A percentile compares a stretch with the other conserved stretches of the same genome.
phyloP scores from a whole-genome alignment of 2,113 vertebrate genomes.

The Lipophrys pholis region DNA sequence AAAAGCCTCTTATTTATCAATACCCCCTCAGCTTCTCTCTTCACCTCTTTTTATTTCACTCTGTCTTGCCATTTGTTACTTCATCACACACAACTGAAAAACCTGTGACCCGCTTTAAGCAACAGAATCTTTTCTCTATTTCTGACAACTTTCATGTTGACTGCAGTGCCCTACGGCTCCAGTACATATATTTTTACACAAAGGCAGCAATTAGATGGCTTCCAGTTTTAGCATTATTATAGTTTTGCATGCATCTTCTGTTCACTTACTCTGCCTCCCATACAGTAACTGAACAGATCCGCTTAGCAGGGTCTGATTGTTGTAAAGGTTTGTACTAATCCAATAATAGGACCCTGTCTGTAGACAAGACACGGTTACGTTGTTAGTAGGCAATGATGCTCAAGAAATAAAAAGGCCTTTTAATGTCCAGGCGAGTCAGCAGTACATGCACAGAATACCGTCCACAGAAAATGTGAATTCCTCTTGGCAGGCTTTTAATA shows the following conservation, averaged over 20 bases:
- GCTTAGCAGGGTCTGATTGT: slow-evolving; percentile 42
- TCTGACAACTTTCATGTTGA: slow-evolving; percentile 12
- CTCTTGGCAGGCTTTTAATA: slow-evolving; percentile 26
- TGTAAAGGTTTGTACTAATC: slow-evolving; percentile 66
- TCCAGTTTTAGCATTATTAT: slow-evolving; percentile 1
- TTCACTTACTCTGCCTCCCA: slow-evolving; percentile 2
- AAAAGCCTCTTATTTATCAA: slow-evolving; percentile 30
- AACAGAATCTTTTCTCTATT: neutral
- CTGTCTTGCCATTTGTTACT: neutral
- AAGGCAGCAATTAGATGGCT: neutral
- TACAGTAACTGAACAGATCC: slow-evolving; percentile 11
- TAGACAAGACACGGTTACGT: slow-evolving; percentile 59
- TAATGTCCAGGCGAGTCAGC: slow-evolving; percentile 56
- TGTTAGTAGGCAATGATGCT: slow-evolving; percentile 56
- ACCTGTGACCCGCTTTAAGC: neutral
- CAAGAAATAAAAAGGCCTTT: slow-evolving; percentile 48
- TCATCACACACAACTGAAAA: neutral
- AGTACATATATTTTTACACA: slow-evolving; percentile 29
- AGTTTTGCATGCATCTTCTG: neutral
- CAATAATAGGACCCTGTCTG: slow-evolving; percentile 59
- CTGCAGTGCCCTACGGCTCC: slow-evolving; percentile 3
- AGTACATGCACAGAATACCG: slow-evolving; percentile 41
- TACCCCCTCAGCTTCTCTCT: neutral
- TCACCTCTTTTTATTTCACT: neutral
- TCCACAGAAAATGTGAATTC: slow-evolving; percentile 21